Evolutionary conservation across 2,888 invertebrate genomes (phyloP).

Genomic region (Elysia crispata): DNA sequence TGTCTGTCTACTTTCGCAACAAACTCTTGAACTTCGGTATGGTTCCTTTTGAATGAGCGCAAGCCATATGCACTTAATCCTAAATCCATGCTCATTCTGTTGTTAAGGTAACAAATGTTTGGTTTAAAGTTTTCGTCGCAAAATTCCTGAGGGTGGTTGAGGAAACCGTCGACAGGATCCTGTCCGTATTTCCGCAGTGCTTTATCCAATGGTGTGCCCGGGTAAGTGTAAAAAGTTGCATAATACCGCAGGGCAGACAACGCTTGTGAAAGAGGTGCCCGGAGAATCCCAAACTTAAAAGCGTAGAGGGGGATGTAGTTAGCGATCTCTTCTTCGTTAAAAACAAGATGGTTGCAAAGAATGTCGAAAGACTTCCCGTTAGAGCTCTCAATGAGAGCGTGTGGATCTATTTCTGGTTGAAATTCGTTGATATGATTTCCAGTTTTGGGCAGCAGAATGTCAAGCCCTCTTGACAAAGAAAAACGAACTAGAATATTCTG

Average conservation of each 20-base stretch:
- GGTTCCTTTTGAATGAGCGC: constrained; percentile 7
- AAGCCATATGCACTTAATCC: constrained; percentile 36
- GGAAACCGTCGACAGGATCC: constrained; percentile 38
- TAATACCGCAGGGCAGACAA: constrained; percentile 46
- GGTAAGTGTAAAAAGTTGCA: background rate
- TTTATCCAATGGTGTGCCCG: constrained; percentile 2
- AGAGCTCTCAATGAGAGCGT: background rate
- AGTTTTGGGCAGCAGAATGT: constrained; percentile 40
- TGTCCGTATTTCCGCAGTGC: background rate
- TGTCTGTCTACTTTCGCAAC: constrained; percentile 44
- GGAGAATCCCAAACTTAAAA: constrained; percentile 41
- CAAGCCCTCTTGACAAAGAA: constrained; percentile 42
- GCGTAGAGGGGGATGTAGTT: constrained; percentile 11
- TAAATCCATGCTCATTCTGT: constrained; percentile 50
- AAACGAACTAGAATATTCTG: constrained; percentile 47
- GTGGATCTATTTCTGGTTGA: background rate
- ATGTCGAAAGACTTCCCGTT: constrained; percentile 33
- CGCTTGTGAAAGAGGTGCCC: constrained; percentile 38
- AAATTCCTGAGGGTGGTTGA: constrained; percentile 29
- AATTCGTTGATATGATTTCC: constrained; percentile 33
- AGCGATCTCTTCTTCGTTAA: constrained; percentile 23
- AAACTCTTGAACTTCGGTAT: constrained; percentile 22
- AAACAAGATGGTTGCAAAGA: constrained; percentile 46
- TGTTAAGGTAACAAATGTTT: constrained; percentile 36
- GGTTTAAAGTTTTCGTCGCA: background rate